Base-by-base conservation (phyloP, 2,113 vertebrate genomes). In the Silurus meridionalis region DNA sequence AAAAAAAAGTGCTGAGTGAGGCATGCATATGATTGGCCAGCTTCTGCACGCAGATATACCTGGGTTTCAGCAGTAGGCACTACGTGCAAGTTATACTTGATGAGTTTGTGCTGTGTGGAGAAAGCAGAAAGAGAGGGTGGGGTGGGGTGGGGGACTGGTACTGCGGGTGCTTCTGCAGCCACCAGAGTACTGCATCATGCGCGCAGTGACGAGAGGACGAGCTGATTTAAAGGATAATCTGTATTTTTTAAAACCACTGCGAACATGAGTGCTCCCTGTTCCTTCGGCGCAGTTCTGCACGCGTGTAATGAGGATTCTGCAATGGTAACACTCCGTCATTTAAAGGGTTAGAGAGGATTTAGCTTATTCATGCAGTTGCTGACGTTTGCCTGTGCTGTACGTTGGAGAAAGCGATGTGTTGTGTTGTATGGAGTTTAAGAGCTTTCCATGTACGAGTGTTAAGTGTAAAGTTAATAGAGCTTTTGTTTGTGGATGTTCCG, bases 291-390 rank as follows among this genome's bases (percentile, higher is more conserved):
- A 66, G 61, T 52, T 95, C 96, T 91, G 88, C 91, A 88, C 85
- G 52, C 86, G 83, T 85, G 19, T 89, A 91, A 91, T 94, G 94
- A 94, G 92, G 95, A 94, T 92, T 25, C 53, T 50, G 52, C 72
- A 82, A 85, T 50, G 28, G 25, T n/a, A 57, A 78, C 91, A 86
- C 90, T 94, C 92, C 93, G 91, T 90, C 83, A 52, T 82, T 82
- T 52, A 25, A 64, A 64, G 60, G 80, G 80, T 82, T 82, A 64
- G 80, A 82, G 58, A 52, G 81, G 4, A 82, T 89, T 90, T 64
- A 91, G 94, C 93, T 93, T 91, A 89, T 93, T 94, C 92, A 95
- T 91, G 86, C 88, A 1, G 64, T 71, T 23, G 67, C 75, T 85
- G 63, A 53, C n/a, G 25, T 82, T 63, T 23, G 37, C 64, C 61